Evolutionary conservation across 2,888 invertebrate genomes (phyloP), one percentile per base, ranked within the genome.

Genomic region (Diadromus collaris): DNA sequence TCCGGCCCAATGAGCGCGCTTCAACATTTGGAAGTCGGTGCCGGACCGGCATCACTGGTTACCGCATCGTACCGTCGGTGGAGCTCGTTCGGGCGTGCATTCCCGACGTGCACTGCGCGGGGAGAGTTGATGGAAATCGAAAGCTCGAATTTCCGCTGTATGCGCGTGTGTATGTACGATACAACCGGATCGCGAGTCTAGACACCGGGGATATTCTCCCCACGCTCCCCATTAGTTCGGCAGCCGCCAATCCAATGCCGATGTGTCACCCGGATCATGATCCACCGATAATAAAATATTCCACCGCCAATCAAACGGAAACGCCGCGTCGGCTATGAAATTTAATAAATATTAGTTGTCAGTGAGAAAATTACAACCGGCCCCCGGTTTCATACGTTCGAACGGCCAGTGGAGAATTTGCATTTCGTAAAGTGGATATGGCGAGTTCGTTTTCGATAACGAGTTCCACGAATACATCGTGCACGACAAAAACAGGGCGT

Each of bases 1-100:
- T 56, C 34, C 60, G 75, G 69, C 64, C 48, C 61, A 76, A 75
- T 69, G 64, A 75, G 68, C 61, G 79, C 77, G 71, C 77, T 79
- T 79, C 77, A 76, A 75, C 75, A 68, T 77, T 80, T 63, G 74
- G 60, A 68, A 67, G 46, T 34, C 68, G 34, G 64, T 63, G 19
- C n/a, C 48, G 21, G 46, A 21, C 58, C 46, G 58, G 44, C 58
- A 58, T 46, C 70, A 67, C 73, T 63, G 19, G 44, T 41, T 58
- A 64, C 67, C 72, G 69, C 73, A 79, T 74, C 74, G 70, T 38
- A 63, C 70, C 54, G 70, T 51, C 61, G 79, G 58, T 78, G 34
- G 58, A 79, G 56, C 60, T 73, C 60, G 68, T 69, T 73, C 32
- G 54, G 64, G 69, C 79, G 64, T 73, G 69, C 56, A 58, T 65